These are phyloP conservation scores for Ursus arctos DNA, from an alignment of 2,113 vertebrate species.

Conservation along the genomic window DNA sequence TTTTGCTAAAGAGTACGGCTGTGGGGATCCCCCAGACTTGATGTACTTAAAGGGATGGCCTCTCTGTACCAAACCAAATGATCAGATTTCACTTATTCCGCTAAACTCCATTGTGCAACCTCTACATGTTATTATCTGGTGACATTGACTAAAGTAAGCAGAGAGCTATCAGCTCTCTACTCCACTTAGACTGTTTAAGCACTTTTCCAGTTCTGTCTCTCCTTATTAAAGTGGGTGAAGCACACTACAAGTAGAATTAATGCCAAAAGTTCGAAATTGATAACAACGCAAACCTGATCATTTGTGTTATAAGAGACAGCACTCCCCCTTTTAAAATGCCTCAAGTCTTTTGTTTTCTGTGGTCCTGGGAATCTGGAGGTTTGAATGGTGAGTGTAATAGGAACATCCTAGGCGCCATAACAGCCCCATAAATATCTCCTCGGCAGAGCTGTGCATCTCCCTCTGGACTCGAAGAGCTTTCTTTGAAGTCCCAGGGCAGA, in stretches of 20 bases:
- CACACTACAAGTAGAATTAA: constrained; percentile 3
- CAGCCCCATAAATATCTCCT: constrained; percentile 77
- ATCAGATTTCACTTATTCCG: constrained; percentile 13
- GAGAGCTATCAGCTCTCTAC: background rate
- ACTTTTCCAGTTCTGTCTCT: background rate
- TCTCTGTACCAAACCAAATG: background rate
- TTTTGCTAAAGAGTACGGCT: background rate
- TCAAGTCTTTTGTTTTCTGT: constrained; percentile 59
- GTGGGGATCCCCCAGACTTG: background rate
- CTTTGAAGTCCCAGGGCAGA: constrained; percentile 81
- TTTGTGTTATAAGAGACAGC: constrained; percentile 44
- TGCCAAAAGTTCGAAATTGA: constrained; percentile 38
- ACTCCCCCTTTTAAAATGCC: background rate
- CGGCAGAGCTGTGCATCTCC: constrained; percentile 57
- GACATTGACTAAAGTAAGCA: constrained; percentile 23
- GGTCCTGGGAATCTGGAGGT: constrained; percentile 66
- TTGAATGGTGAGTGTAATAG: constrained; percentile 49
- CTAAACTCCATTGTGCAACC: background rate
- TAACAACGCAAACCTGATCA: background rate
- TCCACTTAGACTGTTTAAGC: background rate
- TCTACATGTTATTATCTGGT: background rate
- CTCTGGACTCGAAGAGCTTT: constrained; percentile 35
- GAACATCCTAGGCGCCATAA: constrained; percentile 68
- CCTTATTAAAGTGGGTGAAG: background rate
- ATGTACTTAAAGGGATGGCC: background rate